Base-by-base conservation (phyloP, 2,797 vertebrate genomes). In the Acridotheres tristis region DNA sequence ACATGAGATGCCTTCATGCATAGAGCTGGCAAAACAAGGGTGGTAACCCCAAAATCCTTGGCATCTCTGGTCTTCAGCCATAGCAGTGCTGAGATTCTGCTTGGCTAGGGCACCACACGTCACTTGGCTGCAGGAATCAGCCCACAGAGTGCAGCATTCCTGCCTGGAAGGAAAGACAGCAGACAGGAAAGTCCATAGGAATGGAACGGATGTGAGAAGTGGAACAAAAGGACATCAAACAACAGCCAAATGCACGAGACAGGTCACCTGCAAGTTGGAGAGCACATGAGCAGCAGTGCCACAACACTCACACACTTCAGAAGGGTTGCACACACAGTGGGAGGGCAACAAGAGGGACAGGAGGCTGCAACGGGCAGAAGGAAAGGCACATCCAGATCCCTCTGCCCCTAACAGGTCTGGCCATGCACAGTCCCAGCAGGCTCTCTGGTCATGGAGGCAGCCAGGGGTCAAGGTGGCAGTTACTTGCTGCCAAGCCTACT, bases 281-380 rank as follows among this genome's bases (percentile, higher is more conserved):
- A 55, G 20, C 15, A 11, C 0, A 4, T 5, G 48, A 0, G 9
- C 42, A 74, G 36, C 51, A 54, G 34, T 32, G 32, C 43, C 45
- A 17, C 9, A 5, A 73, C 47, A 13, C 47, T 45, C 11, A 13
- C 10, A 22, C 0, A 0, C n/a, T 59, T 71, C 40, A 7, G 9
- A 48, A 73, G 53, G 27, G 14, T 12, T 17, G 29, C 5, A 11
- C 45, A 29, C 11, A 7, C 27, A 13, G 25, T 13, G 38, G 47
- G 32, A 55, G 58, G 16, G 42, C 1, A 2, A 53, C 13, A 40
- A 53, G 36, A 42, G 8, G 17, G n/a, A 51, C 13, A 4, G 0
- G 23, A 16, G n/a, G 55, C 38, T 84, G 55, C 34, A 30, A 67
- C 7, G 36, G 9, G 21, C 4, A 62, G 51, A 45, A 66, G 53